Evolutionary conservation across 2,888 invertebrate genomes (phyloP).

Genomic region (Luffia ferchaultella): DNA sequence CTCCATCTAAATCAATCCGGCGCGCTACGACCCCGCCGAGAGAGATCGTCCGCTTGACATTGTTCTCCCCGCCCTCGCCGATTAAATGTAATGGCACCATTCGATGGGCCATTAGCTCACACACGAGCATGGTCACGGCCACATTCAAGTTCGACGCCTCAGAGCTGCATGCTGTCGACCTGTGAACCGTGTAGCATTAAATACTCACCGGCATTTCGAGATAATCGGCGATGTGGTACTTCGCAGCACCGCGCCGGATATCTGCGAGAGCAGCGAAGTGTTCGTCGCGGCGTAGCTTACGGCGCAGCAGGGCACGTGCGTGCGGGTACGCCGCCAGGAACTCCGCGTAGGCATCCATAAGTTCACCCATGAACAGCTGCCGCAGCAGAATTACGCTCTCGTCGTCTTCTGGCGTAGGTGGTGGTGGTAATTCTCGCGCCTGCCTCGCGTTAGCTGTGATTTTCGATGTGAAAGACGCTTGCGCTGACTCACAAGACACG

Average conservation of each 20-base stretch:
- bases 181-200: conserved; percentile 1
- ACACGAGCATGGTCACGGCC: conserved; percentile 3
- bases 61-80: conserved; percentile 43
- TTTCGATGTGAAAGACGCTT: conserved; percentile 45
- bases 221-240: conserved; percentile 69
- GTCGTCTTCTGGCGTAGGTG: conserved; percentile 29
- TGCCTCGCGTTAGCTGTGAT: conserved; percentile 42
- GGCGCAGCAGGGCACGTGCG: conserved; percentile 68
- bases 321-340: conserved; percentile 69
- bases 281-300: conserved; percentile 70
- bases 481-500: conserved; percentile 55
- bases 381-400: conserved; percentile 55
- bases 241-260: conserved; percentile 71
- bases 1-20: conserved; percentile 48
- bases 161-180: neutral
- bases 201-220: conserved; percentile 75
- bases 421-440: conserved; percentile 43
- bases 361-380: conserved; percentile 70
- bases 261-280: conserved; percentile 73
- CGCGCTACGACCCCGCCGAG: conserved; percentile 21
- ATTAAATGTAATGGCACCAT: conserved; percentile 51
- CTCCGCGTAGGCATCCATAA: conserved; percentile 73
- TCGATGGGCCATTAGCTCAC: conserved; percentile 38
- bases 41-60: conserved; percentile 23
- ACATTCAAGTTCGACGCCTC: neutral